Percentiles rank a stretch among this genome's conserved stretches.
Conservation (phyloP, 2,797 vertebrate genomes). For the Acrossocheilus fasciatus region DNA sequence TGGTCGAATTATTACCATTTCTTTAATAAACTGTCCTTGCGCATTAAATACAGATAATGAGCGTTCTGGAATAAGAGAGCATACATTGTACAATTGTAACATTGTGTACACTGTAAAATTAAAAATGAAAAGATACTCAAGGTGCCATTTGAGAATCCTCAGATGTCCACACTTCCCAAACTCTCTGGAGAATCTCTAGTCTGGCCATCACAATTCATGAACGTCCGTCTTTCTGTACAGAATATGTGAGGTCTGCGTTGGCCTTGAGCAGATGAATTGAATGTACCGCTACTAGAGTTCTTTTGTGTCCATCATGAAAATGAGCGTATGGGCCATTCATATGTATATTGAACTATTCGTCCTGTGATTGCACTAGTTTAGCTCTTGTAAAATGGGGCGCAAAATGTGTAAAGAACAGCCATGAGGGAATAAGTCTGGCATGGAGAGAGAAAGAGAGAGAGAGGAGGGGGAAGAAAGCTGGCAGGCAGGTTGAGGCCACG, state of each 20-base stretch:
- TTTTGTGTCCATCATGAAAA: conserved; percentile 65
- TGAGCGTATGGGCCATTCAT: conserved; percentile 47
- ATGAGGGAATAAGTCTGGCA: conserved; percentile 81
- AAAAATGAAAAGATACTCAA: background rate
- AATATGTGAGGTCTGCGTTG: conserved; percentile 68
- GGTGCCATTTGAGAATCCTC: background rate
- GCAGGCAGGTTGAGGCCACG: conserved; percentile 83
- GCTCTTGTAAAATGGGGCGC: conserved; percentile 79
- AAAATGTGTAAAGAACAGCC: conserved; percentile 75
- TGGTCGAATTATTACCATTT: background rate
- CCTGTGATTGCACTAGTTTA: conserved; percentile 76
- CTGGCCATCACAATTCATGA: background rate
- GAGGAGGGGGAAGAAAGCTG: conserved; percentile 75
- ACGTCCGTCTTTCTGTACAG: conserved; percentile 64
- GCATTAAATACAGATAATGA: background rate
- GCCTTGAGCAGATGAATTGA: conserved; percentile 63
- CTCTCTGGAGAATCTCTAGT: conserved; percentile 5
- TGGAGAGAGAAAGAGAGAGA: conserved; percentile 71
- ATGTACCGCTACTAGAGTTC: conserved; percentile 70
- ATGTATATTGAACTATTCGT: conserved; percentile 73
- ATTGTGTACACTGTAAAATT: background rate
- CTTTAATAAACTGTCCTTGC: background rate
- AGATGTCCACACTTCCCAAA: background rate
- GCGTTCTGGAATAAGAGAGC: background rate
- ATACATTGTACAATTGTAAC: background rate